Conservation (phyloP, 1,140 invertebrate genomes). For the Bombyx mori region DNA sequence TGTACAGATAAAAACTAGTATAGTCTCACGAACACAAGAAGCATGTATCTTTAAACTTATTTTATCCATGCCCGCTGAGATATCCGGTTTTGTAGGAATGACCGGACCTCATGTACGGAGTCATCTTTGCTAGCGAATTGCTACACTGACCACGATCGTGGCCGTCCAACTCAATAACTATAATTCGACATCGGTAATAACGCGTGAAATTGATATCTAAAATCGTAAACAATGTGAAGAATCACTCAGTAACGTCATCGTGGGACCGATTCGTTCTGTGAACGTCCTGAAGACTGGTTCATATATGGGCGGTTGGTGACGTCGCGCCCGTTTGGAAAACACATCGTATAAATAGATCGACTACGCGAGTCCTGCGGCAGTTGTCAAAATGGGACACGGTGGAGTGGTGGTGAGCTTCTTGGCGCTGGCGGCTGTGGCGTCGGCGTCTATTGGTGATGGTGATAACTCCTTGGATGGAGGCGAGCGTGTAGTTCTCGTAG, state of each 20-base stretch:
- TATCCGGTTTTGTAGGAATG: slow-evolving; percentile 57
- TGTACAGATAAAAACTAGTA: slow-evolving; percentile 24
- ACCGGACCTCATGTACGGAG: slow-evolving; percentile 24
- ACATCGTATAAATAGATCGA: slow-evolving; percentile 58
- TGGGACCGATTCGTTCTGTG: slow-evolving; percentile 32
- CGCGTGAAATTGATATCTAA: slow-evolving; percentile 1
- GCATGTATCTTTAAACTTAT: slow-evolving; percentile 14
- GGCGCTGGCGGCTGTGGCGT: slow-evolving; percentile 26
- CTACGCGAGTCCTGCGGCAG: slow-evolving; percentile 47
- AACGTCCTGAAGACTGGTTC: slow-evolving; percentile 26
- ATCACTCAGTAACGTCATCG: slow-evolving; percentile 38
- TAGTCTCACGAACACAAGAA: slow-evolving; percentile 20
- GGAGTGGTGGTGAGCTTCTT: slow-evolving; percentile 41
- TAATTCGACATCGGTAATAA: slow-evolving; percentile 1
- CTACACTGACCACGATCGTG: slow-evolving; percentile 27
- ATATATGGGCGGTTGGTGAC: slow-evolving; percentile 32
- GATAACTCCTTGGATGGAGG: slow-evolving; percentile 47
- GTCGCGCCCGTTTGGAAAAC: slow-evolving; percentile 40
- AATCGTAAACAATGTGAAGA: slow-evolving; percentile 17
- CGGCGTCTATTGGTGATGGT: slow-evolving; percentile 36
- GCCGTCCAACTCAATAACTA: slow-evolving; percentile 9
- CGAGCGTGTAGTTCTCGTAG: slow-evolving; percentile 45
- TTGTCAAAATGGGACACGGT: slow-evolving; percentile 48
- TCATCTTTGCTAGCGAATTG: slow-evolving; percentile 41
- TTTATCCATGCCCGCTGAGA: slow-evolving; percentile 21